Evolutionary conservation across 92 coral and sea anemone species (phyloP).

Genomic region (Siderastrea siderea): DNA sequence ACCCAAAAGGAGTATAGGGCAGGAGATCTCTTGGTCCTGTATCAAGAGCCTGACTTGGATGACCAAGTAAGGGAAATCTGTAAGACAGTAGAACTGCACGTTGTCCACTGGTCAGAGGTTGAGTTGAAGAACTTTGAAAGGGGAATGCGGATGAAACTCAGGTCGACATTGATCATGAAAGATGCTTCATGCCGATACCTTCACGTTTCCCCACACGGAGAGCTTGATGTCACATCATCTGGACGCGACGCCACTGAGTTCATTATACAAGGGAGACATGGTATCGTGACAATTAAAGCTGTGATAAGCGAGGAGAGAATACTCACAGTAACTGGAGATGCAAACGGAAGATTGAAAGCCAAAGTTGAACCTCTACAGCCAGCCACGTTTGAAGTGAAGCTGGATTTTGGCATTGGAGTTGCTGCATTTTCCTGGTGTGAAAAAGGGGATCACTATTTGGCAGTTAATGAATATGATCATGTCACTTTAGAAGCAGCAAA

Average conservation of each 20-base stretch:
- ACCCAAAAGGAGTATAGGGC: background rate
- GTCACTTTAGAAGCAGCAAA: slow-evolving; percentile 38
- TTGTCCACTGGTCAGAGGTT: slow-evolving; percentile 66
- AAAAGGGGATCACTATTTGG: slow-evolving; percentile 29
- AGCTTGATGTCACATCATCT: slow-evolving; percentile 3
- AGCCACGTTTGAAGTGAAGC: slow-evolving; percentile 46
- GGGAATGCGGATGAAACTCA: slow-evolving; percentile 61
- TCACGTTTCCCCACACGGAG: background rate
- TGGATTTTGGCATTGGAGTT: slow-evolving; percentile 71
- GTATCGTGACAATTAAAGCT: slow-evolving; percentile 36
- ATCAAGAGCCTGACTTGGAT: background rate
- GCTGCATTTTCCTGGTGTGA: slow-evolving; percentile 40
- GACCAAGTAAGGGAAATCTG: slow-evolving; percentile 1
- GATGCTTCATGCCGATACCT: slow-evolving; percentile 10
- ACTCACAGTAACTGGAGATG: slow-evolving; percentile 3
- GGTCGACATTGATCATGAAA: background rate
- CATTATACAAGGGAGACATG: slow-evolving; percentile 46
- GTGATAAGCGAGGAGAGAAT: background rate
- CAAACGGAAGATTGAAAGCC: slow-evolving; percentile 1
- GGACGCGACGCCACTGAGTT: slow-evolving; percentile 21
- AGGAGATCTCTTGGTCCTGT: slow-evolving; percentile 17
- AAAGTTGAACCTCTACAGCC: slow-evolving; percentile 3
- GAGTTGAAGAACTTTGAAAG: slow-evolving; percentile 57
- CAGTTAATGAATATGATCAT: slow-evolving; percentile 14
- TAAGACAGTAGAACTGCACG: slow-evolving; percentile 48